These are phyloP conservation scores for Aldabrachelys gigantea DNA, from an alignment of 2,113 vertebrate species.

Conservation along the genomic window DNA sequence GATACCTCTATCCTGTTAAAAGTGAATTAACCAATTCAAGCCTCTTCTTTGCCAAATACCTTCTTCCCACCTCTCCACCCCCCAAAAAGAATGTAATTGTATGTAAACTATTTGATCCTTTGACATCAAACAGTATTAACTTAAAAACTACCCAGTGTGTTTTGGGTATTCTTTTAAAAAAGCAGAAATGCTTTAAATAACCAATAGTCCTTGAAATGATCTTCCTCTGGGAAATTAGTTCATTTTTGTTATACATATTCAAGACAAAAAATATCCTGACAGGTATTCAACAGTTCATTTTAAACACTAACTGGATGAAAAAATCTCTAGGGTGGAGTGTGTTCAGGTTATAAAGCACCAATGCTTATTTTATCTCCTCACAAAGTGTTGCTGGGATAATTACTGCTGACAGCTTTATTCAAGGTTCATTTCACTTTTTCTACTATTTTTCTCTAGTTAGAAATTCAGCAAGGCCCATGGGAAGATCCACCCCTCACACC, in stretches of 20 bases:
- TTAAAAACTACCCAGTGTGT: constrained; percentile 39
- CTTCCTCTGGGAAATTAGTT: constrained; percentile 68
- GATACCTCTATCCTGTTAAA: neutral
- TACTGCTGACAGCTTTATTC: constrained; percentile 96
- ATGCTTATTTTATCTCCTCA: constrained; percentile 82
- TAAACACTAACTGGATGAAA: constrained; percentile 76
- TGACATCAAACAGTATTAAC: constrained; percentile 46
- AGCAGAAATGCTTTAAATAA: constrained; percentile 25
- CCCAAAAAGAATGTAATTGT: constrained; percentile 44
- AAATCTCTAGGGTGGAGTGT: constrained; percentile 68
- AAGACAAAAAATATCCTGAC: constrained; percentile 49
- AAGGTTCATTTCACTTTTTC: constrained; percentile 91
- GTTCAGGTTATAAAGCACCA: constrained; percentile 83
- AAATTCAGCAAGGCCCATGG: constrained; percentile 83
- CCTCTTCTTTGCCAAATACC: neutral
- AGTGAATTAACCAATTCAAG: neutral
- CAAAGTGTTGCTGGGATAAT: constrained; percentile 94
- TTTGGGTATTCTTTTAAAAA: constrained; percentile 26
- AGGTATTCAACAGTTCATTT: constrained; percentile 74
- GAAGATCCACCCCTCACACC: constrained; percentile 88
- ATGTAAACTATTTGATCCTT: constrained; percentile 41
- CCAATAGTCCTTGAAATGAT: constrained; percentile 58
- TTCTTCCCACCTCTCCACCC: neutral
- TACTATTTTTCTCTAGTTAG: constrained; percentile 86
- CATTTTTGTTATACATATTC: constrained; percentile 55